Base-by-base conservation (phyloP, 2,797 vertebrate species). In the Orestias chungarensis region DNA sequence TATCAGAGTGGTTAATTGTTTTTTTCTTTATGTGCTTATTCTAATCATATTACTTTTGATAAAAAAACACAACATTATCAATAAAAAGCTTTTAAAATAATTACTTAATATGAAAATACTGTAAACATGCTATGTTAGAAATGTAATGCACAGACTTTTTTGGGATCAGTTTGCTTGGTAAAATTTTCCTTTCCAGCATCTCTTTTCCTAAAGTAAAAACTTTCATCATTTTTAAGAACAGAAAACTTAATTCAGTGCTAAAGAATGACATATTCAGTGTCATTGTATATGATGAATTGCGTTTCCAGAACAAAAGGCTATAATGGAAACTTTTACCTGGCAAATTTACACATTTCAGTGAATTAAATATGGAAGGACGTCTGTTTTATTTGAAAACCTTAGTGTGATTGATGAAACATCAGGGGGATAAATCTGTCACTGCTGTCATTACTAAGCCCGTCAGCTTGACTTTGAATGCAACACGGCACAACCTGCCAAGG, bases 401-500 rank as follows among this genome's bases (percentile, higher is more conserved):
- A 0, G 27, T 7, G 70, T 84, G 86, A 86, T 68, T 83, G 76
- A 81, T 83, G 73, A 80, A 82, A 88, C 77, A 81, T 86, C 74
- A 84, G 80, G 74, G 76, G 81, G 70, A 75, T 55, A 52, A 81
- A 83, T 78, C 79, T 43, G 75, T 85, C 84, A 76, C 64, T 23
- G 65, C 71, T 86, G 87, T 78, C 80, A 83, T 84, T 75, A 83
- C 68, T 73, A 9, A 70, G 59, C 82, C 73, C 66, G 55, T 83
- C 84, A 79, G 79, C 59, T 74, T 61, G 78, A 86, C 89, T 91
- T 88, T 89, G 84, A 89, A 87, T 70, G 76, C 80, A 82, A 71
- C 70, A n/a, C 61, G 0, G 72, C 42, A 67, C 80, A 84, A 87
- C 82, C 86, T 86, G 83, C 84, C 89, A 86, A 82, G 81, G 85